Conservation (phyloP, 2,797 vertebrate genomes). For the Loris lydekkerianus region DNA sequence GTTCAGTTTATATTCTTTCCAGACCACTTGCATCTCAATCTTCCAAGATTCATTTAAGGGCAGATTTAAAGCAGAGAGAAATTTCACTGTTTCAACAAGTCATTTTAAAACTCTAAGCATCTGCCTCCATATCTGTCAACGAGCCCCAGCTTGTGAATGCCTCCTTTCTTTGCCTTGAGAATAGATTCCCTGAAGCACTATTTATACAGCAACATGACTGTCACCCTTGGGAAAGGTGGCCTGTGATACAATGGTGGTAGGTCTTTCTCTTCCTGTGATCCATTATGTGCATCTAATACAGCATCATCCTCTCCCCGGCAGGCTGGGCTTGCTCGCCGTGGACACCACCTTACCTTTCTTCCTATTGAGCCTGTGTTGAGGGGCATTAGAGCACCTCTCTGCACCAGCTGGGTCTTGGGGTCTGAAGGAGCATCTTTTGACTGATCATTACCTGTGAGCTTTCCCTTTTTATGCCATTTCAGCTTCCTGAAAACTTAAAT, state of each 20-base stretch:
- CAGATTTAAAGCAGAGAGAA: not conserved
- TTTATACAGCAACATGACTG: not conserved
- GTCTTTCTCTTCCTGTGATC: not conserved
- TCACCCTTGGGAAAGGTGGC: not conserved
- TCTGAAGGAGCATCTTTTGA: constrained; percentile 15
- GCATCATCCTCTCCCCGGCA: not conserved
- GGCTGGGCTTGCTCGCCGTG: not conserved
- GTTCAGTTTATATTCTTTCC: not conserved
- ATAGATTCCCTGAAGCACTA: not conserved
- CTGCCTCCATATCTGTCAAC: not conserved
- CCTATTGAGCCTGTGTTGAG: constrained; percentile 35
- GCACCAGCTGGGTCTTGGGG: not conserved
- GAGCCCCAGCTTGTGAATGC: not conserved
- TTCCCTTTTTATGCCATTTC: not conserved
- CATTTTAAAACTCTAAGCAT: constrained; percentile 52
- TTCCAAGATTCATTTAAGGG: not conserved
- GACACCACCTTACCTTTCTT: not conserved
- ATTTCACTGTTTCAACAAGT: constrained; percentile 50
- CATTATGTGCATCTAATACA: not conserved
- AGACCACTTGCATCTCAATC: not conserved
- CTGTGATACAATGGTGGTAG: not conserved
- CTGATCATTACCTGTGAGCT: constrained; percentile 29
- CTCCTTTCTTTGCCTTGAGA: not conserved
- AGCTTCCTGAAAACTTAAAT: constrained; percentile 63
- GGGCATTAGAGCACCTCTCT: not conserved